Conservation (phyloP, 2,888 invertebrate species). For the Resseliella maxima region DNA sequence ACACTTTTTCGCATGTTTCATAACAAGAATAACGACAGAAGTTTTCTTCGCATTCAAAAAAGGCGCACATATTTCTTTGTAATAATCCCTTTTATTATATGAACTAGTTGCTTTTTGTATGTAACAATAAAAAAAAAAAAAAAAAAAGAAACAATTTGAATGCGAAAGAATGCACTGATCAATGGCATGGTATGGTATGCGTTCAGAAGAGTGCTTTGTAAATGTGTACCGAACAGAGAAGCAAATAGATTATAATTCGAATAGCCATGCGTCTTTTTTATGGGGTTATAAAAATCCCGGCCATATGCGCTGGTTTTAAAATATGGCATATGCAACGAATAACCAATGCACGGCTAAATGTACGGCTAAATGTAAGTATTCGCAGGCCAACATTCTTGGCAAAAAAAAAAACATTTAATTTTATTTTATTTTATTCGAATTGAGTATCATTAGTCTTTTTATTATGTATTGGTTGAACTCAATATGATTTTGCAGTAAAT, state of each 20-base stretch:
- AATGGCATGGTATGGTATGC: neutral
- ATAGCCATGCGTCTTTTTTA: slow-evolving; percentile 53
- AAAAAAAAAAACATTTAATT: neutral
- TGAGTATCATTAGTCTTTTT: too few species aligned
- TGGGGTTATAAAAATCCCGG: slow-evolving; percentile 50
- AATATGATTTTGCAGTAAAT: too few species aligned
- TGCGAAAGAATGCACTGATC: neutral
- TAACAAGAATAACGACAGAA: neutral
- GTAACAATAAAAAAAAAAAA: neutral
- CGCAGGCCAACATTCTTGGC: neutral
- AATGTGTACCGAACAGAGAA: neutral
- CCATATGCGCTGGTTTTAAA: slow-evolving; percentile 56
- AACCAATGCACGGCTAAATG: neutral
- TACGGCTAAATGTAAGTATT: neutral
- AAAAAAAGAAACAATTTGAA: neutral
- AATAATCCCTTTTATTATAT: slow-evolving; percentile 19
- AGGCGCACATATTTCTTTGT: neutral
- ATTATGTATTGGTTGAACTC: neutral
- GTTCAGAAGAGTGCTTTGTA: too few species aligned
- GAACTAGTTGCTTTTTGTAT: neutral
- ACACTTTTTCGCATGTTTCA: neutral
- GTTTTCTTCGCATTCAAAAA: neutral
- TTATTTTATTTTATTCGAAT: too few species aligned
- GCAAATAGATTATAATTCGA: slow-evolving; percentile 32
- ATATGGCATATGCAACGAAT: slow-evolving; percentile 46